Conservation (phyloP, 1,140 invertebrate species). For the Papilio dardanus region DNA sequence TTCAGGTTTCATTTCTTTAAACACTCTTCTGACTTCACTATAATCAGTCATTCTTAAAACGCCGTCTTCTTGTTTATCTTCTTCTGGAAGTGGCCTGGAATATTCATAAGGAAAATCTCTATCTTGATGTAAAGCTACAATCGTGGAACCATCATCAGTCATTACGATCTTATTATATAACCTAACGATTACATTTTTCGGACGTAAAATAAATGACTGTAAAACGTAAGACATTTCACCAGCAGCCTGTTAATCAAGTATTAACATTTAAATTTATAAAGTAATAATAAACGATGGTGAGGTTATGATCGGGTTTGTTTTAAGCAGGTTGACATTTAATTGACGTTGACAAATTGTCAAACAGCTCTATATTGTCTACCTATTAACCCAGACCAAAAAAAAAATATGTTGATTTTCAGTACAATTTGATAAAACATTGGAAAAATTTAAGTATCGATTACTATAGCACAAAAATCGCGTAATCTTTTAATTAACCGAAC, state of each 20-base stretch:
- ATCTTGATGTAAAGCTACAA: conserved; percentile 94
- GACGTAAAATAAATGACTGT: conserved; percentile 38
- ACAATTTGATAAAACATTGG: not conserved
- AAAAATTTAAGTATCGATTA: not conserved
- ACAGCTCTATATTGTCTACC: not conserved
- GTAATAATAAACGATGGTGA: not conserved
- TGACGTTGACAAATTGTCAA: too few species aligned
- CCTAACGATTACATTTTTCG: conserved; percentile 51
- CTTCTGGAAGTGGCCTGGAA: conserved; percentile 87
- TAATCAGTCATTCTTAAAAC: conserved; percentile 86
- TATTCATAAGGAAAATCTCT: conserved; percentile 92
- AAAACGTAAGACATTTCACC: conserved; percentile 59
- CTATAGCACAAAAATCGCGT: not conserved
- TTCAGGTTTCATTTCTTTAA: conserved; percentile 85
- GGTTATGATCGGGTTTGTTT: not conserved
- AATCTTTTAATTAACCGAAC: not conserved
- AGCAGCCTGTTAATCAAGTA: not conserved
- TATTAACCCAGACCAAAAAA: not conserved
- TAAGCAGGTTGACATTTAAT: not conserved
- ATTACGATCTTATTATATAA: conserved; percentile 83
- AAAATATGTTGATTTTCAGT: not conserved
- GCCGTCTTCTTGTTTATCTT: conserved; percentile 67
- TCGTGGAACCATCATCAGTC: conserved; percentile 88
- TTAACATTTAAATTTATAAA: conserved; percentile 11
- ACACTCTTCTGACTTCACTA: conserved; percentile 85